A percentile compares a stretch with the other conserved stretches of the same genome.
phyloP scores from a whole-genome alignment of 1,140 invertebrate species.

The Pseudachorutes palmiensis region DNA sequence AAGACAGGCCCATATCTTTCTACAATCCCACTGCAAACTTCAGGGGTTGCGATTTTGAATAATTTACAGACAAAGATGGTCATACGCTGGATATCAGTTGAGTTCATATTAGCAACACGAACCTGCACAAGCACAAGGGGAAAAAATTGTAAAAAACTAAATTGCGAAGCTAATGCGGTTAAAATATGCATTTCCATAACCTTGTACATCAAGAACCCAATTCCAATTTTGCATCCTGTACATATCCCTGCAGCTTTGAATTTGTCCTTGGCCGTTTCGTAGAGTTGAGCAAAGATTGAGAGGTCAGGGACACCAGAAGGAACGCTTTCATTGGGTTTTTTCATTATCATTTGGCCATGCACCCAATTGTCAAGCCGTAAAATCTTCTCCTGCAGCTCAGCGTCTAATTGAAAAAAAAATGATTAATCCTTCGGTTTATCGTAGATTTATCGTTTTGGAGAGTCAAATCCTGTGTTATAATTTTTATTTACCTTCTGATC shows the following conservation, averaged over 20 bases:
- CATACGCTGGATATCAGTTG: conserved; percentile 4
- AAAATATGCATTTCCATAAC: conserved; percentile 2
- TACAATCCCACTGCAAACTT: conserved; percentile 30
- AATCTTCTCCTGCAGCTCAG: background rate
- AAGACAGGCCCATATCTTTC: conserved; percentile 27
- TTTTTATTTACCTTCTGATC: no score
- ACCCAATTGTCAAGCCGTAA: conserved; percentile 1
- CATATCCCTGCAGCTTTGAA: conserved; percentile 15
- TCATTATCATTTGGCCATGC: background rate
- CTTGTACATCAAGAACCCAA: conserved; percentile 19
- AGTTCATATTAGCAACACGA: background rate
- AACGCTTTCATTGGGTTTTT: background rate
- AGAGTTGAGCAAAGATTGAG: conserved; percentile 9
- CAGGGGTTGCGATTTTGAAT: conserved; percentile 8
- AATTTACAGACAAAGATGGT: conserved; percentile 8
- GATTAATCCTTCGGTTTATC: no score
- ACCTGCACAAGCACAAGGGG: background rate
- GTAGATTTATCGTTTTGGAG: no score
- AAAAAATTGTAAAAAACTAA: background rate
- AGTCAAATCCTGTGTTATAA: no score
- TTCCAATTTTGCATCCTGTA: conserved; percentile 12
- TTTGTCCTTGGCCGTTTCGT: background rate
- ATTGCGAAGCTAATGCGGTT: no score
- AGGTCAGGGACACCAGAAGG: conserved; percentile 14
- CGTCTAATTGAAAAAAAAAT: no score